Percentiles rank a stretch among this genome's conserved stretches.
These are phyloP conservation scores for Seriola dumerili DNA, from an alignment of 2,113 vertebrate species.

Conservation along the genomic window DNA sequence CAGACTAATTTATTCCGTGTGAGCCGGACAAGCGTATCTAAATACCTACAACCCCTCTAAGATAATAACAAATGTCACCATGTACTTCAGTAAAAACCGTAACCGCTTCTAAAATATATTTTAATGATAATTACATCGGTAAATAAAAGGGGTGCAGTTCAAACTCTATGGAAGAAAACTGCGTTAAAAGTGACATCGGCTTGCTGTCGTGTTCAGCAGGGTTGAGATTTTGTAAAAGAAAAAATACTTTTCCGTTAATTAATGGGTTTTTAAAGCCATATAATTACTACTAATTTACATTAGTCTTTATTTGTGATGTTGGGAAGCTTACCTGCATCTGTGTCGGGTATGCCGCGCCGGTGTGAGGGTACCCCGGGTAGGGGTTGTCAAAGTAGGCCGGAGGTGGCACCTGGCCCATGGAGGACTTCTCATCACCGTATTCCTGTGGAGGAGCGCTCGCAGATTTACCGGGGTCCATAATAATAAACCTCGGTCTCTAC, in stretches of 20 bases:
- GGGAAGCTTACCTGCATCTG: constrained; percentile 27
- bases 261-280: too few species aligned
- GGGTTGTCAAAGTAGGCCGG: constrained; percentile 71
- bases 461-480: constrained; percentile 69
- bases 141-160: neutral
- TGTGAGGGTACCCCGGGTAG: constrained; percentile 14
- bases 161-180: neutral
- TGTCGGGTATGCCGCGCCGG: constrained; percentile 10
- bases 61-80: neutral
- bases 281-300: too few species aligned
- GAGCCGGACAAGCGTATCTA: too few species aligned
- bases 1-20: too few species aligned
- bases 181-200: too few species aligned
- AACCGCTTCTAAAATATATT: neutral
- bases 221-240: too few species aligned
- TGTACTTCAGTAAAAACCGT: neutral
- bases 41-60: neutral
- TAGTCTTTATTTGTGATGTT: too few species aligned
- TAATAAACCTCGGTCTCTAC: neutral
- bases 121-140: neutral
- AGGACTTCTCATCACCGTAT: constrained; percentile 51
- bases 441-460: constrained; percentile 30
- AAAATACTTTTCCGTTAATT: too few species aligned
- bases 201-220: too few species aligned
- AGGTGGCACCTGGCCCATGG: constrained; percentile 56